Conservation (phyloP, 2,797 vertebrate genomes). For the Rousettus madagascariensis region DNA sequence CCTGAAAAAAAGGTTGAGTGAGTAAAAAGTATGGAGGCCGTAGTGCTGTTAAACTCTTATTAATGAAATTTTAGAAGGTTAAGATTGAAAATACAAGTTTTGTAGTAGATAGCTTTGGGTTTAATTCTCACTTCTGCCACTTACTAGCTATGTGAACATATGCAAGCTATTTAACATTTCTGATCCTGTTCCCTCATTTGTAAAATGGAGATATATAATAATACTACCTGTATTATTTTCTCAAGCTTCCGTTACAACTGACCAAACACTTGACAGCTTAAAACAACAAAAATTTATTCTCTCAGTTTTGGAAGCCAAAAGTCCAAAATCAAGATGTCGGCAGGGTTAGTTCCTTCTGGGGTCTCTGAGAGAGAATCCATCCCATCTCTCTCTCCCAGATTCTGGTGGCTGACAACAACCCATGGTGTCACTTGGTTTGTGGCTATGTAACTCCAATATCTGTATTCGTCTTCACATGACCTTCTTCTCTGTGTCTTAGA, state of each 20-base stretch:
- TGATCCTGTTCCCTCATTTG: background rate
- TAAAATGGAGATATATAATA: background rate
- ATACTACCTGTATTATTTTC: background rate
- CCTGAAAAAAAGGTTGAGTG: background rate
- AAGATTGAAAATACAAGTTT: constrained; percentile 15
- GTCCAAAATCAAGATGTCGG: too few relatives aligned
- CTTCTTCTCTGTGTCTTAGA: constrained; percentile 31
- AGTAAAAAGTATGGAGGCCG: background rate
- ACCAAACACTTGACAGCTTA: background rate
- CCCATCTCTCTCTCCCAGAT: background rate
- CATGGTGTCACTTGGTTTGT: background rate
- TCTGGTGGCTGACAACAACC: background rate
- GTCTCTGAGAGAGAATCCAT: background rate
- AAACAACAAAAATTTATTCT: background rate
- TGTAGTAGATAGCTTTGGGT: background rate
- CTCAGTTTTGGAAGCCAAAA: too few relatives aligned
- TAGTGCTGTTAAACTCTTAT: background rate
- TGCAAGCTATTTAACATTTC: background rate
- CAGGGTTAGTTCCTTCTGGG: background rate
- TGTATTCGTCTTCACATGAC: background rate
- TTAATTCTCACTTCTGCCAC: background rate
- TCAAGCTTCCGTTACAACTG: background rate
- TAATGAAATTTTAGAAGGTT: constrained; percentile 23
- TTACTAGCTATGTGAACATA: background rate
- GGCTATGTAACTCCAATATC: background rate